Evolutionary conservation across 2,113 vertebrate genomes (phyloP).

Genomic region (Dascyllus trimaculatus): DNA sequence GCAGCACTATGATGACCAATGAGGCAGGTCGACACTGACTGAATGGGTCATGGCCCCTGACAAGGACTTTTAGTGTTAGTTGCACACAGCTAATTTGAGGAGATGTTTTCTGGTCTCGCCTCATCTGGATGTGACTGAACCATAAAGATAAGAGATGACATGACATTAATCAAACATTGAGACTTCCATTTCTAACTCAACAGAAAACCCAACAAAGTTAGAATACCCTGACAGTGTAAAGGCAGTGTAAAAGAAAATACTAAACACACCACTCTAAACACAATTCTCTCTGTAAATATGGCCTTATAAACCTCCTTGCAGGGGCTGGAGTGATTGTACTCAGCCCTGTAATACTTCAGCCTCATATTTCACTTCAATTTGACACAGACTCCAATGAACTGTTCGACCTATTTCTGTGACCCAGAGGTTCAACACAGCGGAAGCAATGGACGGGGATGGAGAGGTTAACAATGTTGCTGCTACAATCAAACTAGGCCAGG

Average conservation of each 20-base stretch:
- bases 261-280: conserved; percentile 2
- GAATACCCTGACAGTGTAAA: conserved; percentile 4
- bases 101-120: conserved; percentile 43
- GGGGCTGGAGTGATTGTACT: conserved; percentile 38
- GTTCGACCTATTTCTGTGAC: conserved; percentile 70
- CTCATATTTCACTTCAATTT: conserved; percentile 65
- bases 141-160: conserved; percentile 48
- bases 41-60: conserved; percentile 34
- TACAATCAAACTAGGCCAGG: conserved; percentile 62
- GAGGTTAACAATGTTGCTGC: conserved; percentile 58
- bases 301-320: conserved; percentile 44
- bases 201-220: conserved; percentile 23
- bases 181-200: conserved; percentile 21
- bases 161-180: conserved; percentile 48
- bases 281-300: conserved; percentile 28
- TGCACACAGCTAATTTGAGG: conserved; percentile 45
- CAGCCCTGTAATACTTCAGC: conserved; percentile 43
- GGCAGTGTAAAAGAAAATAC: too few relatives aligned
- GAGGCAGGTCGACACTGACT: conserved; percentile 34
- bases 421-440: conserved; percentile 50
- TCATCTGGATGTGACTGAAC: conserved; percentile 51
- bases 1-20: conserved; percentile 49
- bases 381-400: conserved; percentile 57
- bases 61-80: conserved; percentile 43
- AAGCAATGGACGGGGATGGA: conserved; percentile 32